Conservation (phyloP, 53 echinoderm and acorn worm species). For the Paelopatides confundens region DNA sequence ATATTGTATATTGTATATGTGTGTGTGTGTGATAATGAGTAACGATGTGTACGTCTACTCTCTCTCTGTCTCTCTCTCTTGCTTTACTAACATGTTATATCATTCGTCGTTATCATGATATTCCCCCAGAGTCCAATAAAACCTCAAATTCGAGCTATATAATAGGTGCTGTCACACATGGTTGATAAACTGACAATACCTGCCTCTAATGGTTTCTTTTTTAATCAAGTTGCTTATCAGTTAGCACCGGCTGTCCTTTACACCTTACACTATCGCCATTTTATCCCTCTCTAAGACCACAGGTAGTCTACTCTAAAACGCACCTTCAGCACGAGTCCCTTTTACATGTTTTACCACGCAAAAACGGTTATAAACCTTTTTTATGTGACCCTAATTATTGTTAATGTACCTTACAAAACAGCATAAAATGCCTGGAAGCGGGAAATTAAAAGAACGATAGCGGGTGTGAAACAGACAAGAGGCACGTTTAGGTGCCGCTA, state of each 20-base stretch:
- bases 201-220: slow-evolving; percentile 9
- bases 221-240: slow-evolving; percentile 16
- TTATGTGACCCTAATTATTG: slow-evolving; percentile 36
- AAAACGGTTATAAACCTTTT: slow-evolving; percentile 25
- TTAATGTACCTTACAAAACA: slow-evolving; percentile 28
- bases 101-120: neutral
- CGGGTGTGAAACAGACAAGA: neutral
- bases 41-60: no score
- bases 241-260: neutral
- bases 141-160: neutral
- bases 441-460: slow-evolving; percentile 9
- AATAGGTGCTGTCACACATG: neutral
- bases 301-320: neutral
- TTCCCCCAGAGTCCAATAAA: neutral
- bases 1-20: no score
- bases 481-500: neutral
- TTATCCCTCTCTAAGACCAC: neutral
- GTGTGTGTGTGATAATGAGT: no score
- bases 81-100: no score
- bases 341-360: neutral
- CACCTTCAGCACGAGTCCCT: neutral
- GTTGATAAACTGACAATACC: slow-evolving; percentile 7
- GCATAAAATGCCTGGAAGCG: slow-evolving; percentile 32
- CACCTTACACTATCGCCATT: neutral
- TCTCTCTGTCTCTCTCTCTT: no score